Percentiles rank a stretch among this genome's conserved stretches.
These are phyloP conservation scores for Porites lutea DNA, from an alignment of 64 coral and sea anemone species.

Conservation along the genomic window DNA sequence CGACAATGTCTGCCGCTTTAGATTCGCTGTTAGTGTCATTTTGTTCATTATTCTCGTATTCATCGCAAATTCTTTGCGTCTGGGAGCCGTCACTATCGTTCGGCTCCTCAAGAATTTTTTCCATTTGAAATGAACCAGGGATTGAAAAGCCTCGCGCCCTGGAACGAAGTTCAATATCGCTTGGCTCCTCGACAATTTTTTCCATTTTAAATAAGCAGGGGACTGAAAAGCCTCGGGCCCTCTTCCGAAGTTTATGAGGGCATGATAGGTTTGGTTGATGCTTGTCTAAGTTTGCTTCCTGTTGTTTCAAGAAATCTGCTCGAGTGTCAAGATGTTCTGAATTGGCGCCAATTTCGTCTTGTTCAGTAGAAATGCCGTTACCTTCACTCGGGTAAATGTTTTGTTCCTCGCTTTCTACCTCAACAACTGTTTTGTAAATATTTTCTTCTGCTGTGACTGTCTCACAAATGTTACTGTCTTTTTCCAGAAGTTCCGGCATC, in stretches of 20 bases:
- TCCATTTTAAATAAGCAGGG: slow-evolving; percentile 15
- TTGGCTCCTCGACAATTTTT: slow-evolving; percentile 2
- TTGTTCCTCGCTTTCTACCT: not conserved
- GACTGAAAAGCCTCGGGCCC: not conserved
- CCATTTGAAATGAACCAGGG: slow-evolving; percentile 8
- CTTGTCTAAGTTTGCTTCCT: not conserved
- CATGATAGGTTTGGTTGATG: not conserved
- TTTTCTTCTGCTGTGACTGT: not conserved
- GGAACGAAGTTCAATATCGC: not conserved
- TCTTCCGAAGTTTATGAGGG: not conserved
- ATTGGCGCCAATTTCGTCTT: not conserved
- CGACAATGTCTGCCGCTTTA: not conserved
- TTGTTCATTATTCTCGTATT: not conserved
- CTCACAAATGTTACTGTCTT: not conserved
- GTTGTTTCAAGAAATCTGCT: not conserved
- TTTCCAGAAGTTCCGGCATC: not conserved
- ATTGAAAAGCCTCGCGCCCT: not conserved
- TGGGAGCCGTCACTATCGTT: not conserved
- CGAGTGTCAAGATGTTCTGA: not conserved
- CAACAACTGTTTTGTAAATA: not conserved
- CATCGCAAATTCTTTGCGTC: not conserved
- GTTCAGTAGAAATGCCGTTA: not conserved
- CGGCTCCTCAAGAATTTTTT: slow-evolving; percentile 7
- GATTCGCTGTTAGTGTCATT: not conserved
- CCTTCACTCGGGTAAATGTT: not conserved